A percentile compares a stretch with the other conserved stretches of the same genome.
These are phyloP conservation scores for Heliocidaris tuberculata DNA, from an alignment of 35 echinoderm and acorn worm species.

Conservation along the genomic window DNA sequence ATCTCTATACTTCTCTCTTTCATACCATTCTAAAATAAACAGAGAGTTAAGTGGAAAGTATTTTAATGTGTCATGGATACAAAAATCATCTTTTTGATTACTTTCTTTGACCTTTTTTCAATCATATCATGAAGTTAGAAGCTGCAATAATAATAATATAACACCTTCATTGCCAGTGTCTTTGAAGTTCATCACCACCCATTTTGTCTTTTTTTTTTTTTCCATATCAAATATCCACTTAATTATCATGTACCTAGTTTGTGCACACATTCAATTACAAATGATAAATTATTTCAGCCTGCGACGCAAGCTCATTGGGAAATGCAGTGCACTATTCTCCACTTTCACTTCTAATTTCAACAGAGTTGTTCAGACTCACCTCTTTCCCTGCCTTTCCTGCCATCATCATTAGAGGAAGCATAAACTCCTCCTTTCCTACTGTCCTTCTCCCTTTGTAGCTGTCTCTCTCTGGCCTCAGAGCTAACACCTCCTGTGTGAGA, in stretches of 20 bases:
- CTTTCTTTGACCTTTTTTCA: no score
- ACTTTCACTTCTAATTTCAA: neutral
- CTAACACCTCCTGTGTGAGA: constrained; percentile 94
- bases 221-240: no score
- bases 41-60: neutral
- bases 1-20: constrained; percentile 42
- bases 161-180: no score
- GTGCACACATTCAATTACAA: no score
- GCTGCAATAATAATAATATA: neutral
- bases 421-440: constrained; percentile 71
- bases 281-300: neutral
- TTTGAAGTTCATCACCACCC: no score
- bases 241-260: no score
- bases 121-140: neutral
- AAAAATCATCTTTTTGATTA: no score
- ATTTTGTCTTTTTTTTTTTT: no score
- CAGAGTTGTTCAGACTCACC: constrained; percentile 19
- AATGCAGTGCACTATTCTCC: neutral
- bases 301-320: neutral
- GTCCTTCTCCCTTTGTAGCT: constrained; percentile 63
- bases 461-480: constrained; percentile 66
- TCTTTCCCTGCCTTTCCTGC: constrained; percentile 46
- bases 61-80: neutral
- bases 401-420: constrained; percentile 77
- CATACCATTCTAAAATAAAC: constrained; percentile 32